Base-by-base conservation (phyloP, 2,113 vertebrate species). In the Progne subis region DNA sequence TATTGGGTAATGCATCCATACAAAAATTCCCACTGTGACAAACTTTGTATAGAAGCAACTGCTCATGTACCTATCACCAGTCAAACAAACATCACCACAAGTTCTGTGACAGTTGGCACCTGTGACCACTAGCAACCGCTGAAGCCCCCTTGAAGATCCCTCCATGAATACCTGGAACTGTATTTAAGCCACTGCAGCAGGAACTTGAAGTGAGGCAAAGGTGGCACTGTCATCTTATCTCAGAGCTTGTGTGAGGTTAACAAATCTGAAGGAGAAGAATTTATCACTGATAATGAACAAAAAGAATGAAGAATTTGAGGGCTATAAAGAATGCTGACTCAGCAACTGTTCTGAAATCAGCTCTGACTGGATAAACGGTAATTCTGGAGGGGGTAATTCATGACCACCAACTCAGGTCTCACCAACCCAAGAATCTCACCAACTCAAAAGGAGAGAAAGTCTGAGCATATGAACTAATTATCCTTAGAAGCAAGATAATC, bases 401-500 rank as follows among this genome's bases (percentile, higher is more conserved):
- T 2, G 15, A 49, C 14, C 47, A 53, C 17, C 14, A 32, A 39
- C 57, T 39, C 39, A 23, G 0, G 1, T 39, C 49, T 15, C 50
- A 84, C 23, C 18, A 28, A n/a, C 24, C 12, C 31, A 82, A 52
- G 56, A 31, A 31, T 19, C 13, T 16, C 17, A 53, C 32, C 11
- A 13, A 24, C 8, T 44, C 39, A 29, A 71, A 60, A 56, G 50
- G 41, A 19, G 34, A 65, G 29, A 41, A 85, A 67, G 16, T 49
- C 15, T 49, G 18, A 49, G 25, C 13, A 25, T 25, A 19, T 56
- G 6, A 56, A 31, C 31, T 24, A 34, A n/a, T 49, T 43, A 49
- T 31, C 4, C 1, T 57, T 65, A 65, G 70, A 65, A 65, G 15
- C 0, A 0, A n/a, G n/a, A 24, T 10, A 43, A 34, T 67, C 0